A percentile compares a stretch with the other conserved stretches of the same genome.
Conservation (phyloP, 2,888 invertebrate species). For the Chaitophorus viminalis region DNA sequence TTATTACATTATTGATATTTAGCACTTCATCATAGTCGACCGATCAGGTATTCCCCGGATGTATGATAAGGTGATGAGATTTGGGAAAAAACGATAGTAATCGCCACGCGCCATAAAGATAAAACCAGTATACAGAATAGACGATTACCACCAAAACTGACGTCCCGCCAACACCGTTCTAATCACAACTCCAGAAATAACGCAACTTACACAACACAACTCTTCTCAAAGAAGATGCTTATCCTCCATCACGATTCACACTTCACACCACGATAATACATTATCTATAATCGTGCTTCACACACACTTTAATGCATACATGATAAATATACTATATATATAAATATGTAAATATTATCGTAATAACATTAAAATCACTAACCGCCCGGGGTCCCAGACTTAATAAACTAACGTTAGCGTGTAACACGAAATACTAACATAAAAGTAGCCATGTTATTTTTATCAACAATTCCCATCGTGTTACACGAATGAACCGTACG, state of each 20-base stretch:
- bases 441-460: not conserved
- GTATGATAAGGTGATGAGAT: conserved; percentile 36
- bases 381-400: not conserved
- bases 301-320: not conserved
- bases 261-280: too few species aligned
- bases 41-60: conserved; percentile 5
- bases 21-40: not conserved
- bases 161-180: not conserved
- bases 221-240: not conserved
- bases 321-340: not conserved
- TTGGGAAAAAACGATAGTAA: conserved; percentile 5
- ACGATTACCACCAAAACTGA: not conserved
- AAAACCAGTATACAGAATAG: not conserved
- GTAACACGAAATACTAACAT: not conserved
- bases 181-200: conserved; percentile 53
- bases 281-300: too few species aligned
- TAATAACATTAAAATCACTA: not conserved
- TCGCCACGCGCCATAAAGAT: not conserved
- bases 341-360: not conserved
- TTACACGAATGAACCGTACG: not conserved
- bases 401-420: not conserved
- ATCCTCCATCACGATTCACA: not conserved
- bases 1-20: not conserved
- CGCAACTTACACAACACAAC: not conserved
- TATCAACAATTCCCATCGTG: not conserved